A percentile compares a stretch with the other conserved stretches of the same genome.
Evolutionary conservation across 2,797 vertebrate genomes (phyloP).

Genomic region (Anolis apletophallus): DNA sequence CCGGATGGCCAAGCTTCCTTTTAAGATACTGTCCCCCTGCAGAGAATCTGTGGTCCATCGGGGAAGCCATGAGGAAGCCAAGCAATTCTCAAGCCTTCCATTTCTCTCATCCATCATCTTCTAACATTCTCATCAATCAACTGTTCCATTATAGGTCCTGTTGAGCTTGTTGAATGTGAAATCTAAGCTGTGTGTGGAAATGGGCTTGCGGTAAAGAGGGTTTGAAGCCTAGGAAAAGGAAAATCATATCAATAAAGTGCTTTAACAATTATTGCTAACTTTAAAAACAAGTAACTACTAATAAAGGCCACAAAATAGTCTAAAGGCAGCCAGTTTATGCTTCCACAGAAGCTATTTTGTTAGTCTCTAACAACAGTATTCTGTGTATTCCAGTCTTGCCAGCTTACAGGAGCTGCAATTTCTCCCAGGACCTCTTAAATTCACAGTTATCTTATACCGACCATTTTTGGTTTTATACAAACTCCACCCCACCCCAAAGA

Average conservation of each 20-base stretch:
- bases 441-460: no score
- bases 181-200: slow-evolving; percentile 87
- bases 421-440: no score
- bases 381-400: not conserved
- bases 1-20: slow-evolving; percentile 44
- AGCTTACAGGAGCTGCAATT: not conserved
- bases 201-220: slow-evolving; percentile 93
- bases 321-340: not conserved
- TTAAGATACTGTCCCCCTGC: slow-evolving; percentile 46
- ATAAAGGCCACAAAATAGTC: not conserved
- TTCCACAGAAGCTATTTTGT: not conserved
- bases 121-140: slow-evolving; percentile 83
- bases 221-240: slow-evolving; percentile 88
- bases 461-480: no score
- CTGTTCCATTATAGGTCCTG: slow-evolving; percentile 90
- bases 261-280: fast-evolving
- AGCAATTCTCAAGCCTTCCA: slow-evolving; percentile 57
- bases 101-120: not conserved
- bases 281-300: not conserved
- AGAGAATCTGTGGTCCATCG: slow-evolving; percentile 62
- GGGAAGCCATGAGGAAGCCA: slow-evolving; percentile 55
- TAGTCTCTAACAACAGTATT: not conserved
- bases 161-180: slow-evolving; percentile 89
- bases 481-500: no score
- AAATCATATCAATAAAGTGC: fast-evolving